Conservation (phyloP, 2,113 vertebrate genomes). For the Lepus timidus region DNA sequence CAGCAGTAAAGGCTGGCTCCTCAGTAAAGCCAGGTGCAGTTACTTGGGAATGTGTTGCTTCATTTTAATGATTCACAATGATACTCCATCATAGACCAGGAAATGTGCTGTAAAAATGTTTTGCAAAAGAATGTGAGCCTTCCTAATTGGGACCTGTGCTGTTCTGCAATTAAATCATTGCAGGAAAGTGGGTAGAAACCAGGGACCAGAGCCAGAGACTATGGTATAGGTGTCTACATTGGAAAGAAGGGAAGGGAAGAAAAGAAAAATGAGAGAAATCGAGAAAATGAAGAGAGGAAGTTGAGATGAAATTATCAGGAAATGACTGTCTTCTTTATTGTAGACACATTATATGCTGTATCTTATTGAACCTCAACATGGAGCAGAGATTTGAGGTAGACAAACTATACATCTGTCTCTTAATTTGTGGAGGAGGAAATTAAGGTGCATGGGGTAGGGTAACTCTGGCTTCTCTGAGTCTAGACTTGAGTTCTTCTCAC, state of each 20-base stretch:
- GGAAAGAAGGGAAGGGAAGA: not conserved
- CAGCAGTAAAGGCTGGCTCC: not conserved
- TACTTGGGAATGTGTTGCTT: not conserved
- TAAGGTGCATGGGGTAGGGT: not conserved
- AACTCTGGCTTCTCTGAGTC: not conserved
- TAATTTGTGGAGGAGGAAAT: not conserved
- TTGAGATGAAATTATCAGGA: not conserved
- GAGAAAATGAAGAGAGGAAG: not conserved
- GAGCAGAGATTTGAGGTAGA: not conserved
- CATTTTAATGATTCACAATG: conserved; percentile 29
- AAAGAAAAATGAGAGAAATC: not conserved
- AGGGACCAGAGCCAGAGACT: not conserved
- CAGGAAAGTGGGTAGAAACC: not conserved
- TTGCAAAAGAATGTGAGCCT: conserved; percentile 9
- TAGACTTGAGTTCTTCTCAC: not conserved
- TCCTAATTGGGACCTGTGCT: not conserved
- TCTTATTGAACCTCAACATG: not conserved
- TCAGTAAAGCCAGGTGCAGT: not conserved
- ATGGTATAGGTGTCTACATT: too few species aligned
- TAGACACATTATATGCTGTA: not conserved
- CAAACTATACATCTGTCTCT: not conserved
- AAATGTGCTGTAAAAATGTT: conserved; percentile 36
- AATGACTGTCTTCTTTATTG: accelerated
- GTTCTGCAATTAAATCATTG: conserved; percentile 22
- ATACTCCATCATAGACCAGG: conserved; percentile 3